Evolutionary conservation across 2,888 invertebrate species (phyloP), one percentile per base, ranked within the genome.

Genomic region (Agriopis leucophaearia): DNA sequence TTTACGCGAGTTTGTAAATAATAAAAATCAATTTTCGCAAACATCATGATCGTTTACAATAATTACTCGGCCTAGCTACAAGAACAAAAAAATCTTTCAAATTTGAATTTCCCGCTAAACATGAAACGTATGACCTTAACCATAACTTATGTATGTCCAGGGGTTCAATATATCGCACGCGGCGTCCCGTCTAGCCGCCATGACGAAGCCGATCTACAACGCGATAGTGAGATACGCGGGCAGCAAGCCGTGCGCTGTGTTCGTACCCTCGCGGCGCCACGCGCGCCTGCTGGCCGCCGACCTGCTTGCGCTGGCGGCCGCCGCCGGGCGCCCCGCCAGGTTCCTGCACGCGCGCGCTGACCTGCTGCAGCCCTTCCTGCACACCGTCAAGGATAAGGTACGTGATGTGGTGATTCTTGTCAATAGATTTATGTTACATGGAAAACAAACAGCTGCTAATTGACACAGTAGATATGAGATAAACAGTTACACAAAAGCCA

Each of bases 91-190:
- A n/a, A n/a, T n/a, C n/a, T n/a, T n/a, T n/a, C n/a, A n/a, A n/a
- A n/a, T n/a, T n/a, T n/a, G n/a, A n/a, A n/a, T n/a, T n/a, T n/a
- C n/a, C n/a, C n/a, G n/a, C n/a, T n/a, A n/a, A n/a, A n/a, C n/a
- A n/a, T n/a, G n/a, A n/a, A 27, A 2, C 18, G 18, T 27, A 27
- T 27, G 18, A 27, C 3, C 3, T 27, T 27, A 27, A 27, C 27
- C 27, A 27, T 27, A 27, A 27, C 27, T 27, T 27, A 27, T 16
- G 12, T 52, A 4, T 40, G 2, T 27, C 0, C 90, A 97, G 95
- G 99, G 99, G 15, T 97, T 99, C 90, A 99, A 99, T 94, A 97
- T 99, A 50, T 99, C 99, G 0, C 99, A 99, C 94, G 99, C 99
- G 84, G 98, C 98, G 0, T 98, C 99, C 0, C 96, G 99, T 12